Base-by-base conservation (phyloP, 1,140 invertebrate species). In the Conopomorpha cramerella region DNA sequence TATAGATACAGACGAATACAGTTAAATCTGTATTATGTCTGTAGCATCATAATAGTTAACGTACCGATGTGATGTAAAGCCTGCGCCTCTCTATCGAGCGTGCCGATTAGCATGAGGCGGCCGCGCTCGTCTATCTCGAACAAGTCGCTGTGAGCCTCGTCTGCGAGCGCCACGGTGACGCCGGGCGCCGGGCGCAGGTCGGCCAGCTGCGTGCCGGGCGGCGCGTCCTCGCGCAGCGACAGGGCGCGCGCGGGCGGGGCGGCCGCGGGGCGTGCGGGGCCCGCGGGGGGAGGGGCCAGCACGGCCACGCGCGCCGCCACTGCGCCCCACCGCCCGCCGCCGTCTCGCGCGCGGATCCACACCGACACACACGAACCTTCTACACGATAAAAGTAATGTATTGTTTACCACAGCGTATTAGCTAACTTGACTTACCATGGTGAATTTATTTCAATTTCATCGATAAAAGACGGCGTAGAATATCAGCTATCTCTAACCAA, bases 301-400 rank as follows among this genome's bases (percentile, higher is more conserved):
- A 95, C 82, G 42, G 86, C 86, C 12, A 95, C 83, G 10, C 93
- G 88, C 1, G 92, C 10, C 87, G 49, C 92, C 87, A 18, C 85
- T 82, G 67, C 93, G 84, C 15, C 82, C 8, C 84, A 77, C 4
- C 84, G 85, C 16, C 78, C 74, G 13, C 92, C 91, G 47, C 81
- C 81, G 71, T 97, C 93, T 36, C 83, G 83, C 3, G 91, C 94
- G 34, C 90, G 83, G 16, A 96, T 86, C 77, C 96, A 96, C 51
- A 96, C 88, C 77, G 95, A 92, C 61, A 91, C 90, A n/a, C n/a
- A n/a, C n/a, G n/a, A n/a, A n/a, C n/a, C n/a, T n/a, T n/a, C n/a
- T n/a, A n/a, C n/a, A n/a, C n/a, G n/a, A n/a, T n/a, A n/a, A n/a
- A n/a, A n/a, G n/a, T n/a, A n/a, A n/a, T n/a, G n/a, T n/a, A n/a